These are phyloP conservation scores for Lota lota DNA, from an alignment of 2,113 vertebrate genomes.

Conservation along the genomic window DNA sequence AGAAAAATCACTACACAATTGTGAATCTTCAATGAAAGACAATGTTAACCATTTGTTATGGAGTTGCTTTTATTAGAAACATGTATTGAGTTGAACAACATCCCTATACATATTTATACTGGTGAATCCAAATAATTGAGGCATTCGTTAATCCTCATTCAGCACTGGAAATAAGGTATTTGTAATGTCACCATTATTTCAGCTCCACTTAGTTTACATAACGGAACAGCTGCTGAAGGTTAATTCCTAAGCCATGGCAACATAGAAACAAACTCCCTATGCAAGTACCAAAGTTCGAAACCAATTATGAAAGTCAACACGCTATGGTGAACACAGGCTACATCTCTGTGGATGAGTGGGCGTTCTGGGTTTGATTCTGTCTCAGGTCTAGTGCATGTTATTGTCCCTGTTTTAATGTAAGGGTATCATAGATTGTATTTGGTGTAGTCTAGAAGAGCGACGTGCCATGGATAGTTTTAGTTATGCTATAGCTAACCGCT, in stretches of 20 bases:
- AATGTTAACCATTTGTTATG: not conserved
- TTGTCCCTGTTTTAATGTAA: too few relatives aligned
- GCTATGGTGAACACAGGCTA: too few relatives aligned
- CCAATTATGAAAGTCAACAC: too few relatives aligned
- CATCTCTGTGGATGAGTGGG: too few relatives aligned
- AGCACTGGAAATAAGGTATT: constrained; percentile 35
- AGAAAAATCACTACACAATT: constrained; percentile 9
- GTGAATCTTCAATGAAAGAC: constrained; percentile 31
- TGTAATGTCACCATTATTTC: not conserved
- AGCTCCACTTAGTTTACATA: not conserved
- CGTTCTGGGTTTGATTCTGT: too few relatives aligned
- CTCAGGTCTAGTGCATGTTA: too few relatives aligned
- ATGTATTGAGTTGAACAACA: not conserved
- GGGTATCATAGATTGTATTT: too few relatives aligned
- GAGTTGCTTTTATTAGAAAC: not conserved
- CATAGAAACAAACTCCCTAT: constrained; percentile 36
- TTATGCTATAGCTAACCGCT: too few relatives aligned
- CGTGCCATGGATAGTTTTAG: too few relatives aligned
- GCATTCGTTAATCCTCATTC: constrained; percentile 38
- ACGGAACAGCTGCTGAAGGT: too few relatives aligned
- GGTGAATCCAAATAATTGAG: constrained; percentile 21
- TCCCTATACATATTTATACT: not conserved
- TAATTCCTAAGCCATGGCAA: constrained; percentile 61
- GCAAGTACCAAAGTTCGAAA: not conserved
- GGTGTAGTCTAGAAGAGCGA: too few relatives aligned